phyloP scores from a whole-genome alignment of 2,888 invertebrate genomes.

The Minunthozetes semirufus region DNA sequence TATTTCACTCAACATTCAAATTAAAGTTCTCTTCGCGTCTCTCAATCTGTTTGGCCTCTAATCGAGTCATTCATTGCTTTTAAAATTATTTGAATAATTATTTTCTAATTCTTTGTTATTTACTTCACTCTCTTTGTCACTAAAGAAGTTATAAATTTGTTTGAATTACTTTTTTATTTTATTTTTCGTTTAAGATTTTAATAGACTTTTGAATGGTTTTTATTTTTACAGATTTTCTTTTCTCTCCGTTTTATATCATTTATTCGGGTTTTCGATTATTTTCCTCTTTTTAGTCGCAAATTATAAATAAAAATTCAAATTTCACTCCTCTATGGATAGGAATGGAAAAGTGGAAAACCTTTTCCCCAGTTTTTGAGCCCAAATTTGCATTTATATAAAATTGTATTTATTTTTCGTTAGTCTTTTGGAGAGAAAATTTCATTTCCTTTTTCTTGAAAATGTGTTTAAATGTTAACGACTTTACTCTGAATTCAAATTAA shows the following conservation, averaged over 20 bases:
- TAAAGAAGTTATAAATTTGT: conserved; percentile 12
- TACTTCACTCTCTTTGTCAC: not conserved
- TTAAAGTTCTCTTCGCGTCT: not conserved
- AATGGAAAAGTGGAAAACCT: not conserved
- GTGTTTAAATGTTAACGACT: too few species aligned
- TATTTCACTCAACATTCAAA: conserved; percentile 21
- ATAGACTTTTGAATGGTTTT: not conserved
- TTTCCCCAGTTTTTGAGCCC: not conserved
- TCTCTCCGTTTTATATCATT: too few species aligned
- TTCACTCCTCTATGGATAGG: not conserved
- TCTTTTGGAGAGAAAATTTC: not conserved
- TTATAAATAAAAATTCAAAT: conserved; percentile 9
- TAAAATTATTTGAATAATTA: conserved; percentile 16
- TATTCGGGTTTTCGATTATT: not conserved
- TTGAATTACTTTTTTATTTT: not conserved
- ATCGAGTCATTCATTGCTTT: conserved; percentile 25
- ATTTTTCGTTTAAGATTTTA: not conserved
- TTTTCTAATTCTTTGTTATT: conserved; percentile 17
- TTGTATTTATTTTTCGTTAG: not conserved
- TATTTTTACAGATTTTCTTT: not conserved
- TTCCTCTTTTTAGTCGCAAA: not conserved
- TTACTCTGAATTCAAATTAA: too few species aligned
- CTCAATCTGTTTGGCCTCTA: not conserved
- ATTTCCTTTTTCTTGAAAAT: not conserved
- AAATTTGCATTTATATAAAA: not conserved